Percentiles rank a stretch among this genome's conserved stretches.
Conservation (phyloP, 2,797 vertebrate species). For the Fistularia tabacaria region DNA sequence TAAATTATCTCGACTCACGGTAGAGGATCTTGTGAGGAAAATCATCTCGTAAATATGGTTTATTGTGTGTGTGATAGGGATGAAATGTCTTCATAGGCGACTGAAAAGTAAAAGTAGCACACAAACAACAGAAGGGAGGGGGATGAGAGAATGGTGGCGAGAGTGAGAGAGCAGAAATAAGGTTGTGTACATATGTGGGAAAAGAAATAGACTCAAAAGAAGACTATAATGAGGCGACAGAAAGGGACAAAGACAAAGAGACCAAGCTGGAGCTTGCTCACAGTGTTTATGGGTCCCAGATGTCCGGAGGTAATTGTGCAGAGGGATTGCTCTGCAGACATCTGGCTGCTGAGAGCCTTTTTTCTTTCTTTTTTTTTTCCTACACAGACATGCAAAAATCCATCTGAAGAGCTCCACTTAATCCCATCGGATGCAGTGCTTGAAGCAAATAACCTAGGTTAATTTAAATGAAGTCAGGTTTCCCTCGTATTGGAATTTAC, state of each 20-base stretch:
- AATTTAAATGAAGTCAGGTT: conserved; percentile 45
- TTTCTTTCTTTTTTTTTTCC: conserved; percentile 26
- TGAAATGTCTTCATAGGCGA: conserved; percentile 48
- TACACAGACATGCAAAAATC: conserved; percentile 32
- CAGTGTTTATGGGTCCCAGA: conserved; percentile 69
- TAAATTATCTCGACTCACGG: too few relatives aligned
- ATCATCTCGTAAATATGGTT: conserved; percentile 56
- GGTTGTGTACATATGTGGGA: conserved; percentile 5
- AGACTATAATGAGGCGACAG: conserved; percentile 49
- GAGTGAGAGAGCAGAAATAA: conserved; percentile 10
- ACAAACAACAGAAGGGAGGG: conserved; percentile 6
- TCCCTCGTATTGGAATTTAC: conserved; percentile 15
- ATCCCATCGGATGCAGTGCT: conserved; percentile 52
- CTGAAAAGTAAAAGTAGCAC: conserved; percentile 31
- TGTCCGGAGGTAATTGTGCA: conserved; percentile 70
- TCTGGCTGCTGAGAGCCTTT: conserved; percentile 59
- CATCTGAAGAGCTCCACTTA: conserved; percentile 42
- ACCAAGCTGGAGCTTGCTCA: conserved; percentile 18
- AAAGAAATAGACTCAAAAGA: conserved; percentile 33
- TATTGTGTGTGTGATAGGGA: conserved; percentile 21
- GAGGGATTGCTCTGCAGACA: conserved; percentile 66
- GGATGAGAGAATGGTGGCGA: neutral
- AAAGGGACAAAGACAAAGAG: conserved; percentile 28
- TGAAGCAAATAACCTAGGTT: conserved; percentile 48
- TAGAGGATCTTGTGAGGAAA: too few relatives aligned